Base-by-base conservation (phyloP, 2,888 invertebrate species). In the Strigamia maritima region DNA sequence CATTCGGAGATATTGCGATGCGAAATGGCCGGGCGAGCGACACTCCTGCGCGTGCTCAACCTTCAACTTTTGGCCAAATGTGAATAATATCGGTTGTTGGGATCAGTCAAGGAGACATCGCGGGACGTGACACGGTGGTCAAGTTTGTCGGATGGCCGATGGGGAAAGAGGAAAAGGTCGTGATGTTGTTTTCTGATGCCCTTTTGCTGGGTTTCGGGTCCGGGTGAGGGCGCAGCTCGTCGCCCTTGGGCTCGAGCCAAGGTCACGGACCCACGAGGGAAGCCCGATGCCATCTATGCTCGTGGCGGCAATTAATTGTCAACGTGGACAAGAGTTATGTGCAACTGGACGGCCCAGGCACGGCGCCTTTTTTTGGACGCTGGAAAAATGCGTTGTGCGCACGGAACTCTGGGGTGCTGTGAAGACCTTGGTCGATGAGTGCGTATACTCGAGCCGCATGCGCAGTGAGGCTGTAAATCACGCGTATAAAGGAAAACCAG, bases 231-330 rank as follows among this genome's bases (percentile, higher is more conserved):
- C 10, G 49, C n/a, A 19, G 4, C 49, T 14, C 19, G 60, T 26
- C 28, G 70, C 70, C 70, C 70, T 70, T 70, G 70, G 26, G 70
- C 70, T 12, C 0, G 26, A 28, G 70, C 28, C 70, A 70, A 70
- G 70, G 70, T 70, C 70, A 70, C 70, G 70, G 70, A 70, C 70
- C 70, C 70, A 70, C 70, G 70, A 70, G 70, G 70, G 70, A 70
- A 70, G 70, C 70, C 70, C 70, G 70, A 70, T 70, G 70, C 70
- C 70, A 70, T 70, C 70, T 70, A 4, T 26, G 70, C 70, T 70
- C 70, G 70, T 70, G 70, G 70, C 70, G 70, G 70, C 70, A 14
- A 70, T 70, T 70, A 70, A 70, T 70, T 70, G 70, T 70, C 70
- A 70, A 70, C 70, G 28, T 70, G 70, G 70, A 70, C 70, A 70